These are phyloP conservation scores for Lottia gigantea DNA, from an alignment of 2,888 invertebrate species.

Conservation along the genomic window DNA sequence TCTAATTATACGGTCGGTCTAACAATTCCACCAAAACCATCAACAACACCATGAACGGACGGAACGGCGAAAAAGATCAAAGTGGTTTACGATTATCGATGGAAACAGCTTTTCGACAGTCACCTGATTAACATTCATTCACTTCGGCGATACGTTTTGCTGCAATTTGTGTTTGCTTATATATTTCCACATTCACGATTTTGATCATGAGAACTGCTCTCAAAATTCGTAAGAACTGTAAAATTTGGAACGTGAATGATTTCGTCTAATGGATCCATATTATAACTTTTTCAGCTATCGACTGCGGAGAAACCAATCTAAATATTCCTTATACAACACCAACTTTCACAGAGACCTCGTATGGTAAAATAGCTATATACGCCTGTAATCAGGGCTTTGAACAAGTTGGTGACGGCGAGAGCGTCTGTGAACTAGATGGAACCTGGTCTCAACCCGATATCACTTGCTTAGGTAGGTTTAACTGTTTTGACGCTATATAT, in stretches of 20 bases:
- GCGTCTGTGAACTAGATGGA: background rate
- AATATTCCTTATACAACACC: background rate
- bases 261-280: too few species aligned
- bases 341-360: background rate
- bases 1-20: background rate
- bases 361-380: background rate
- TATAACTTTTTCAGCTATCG: background rate
- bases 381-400: background rate
- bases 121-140: too few species aligned
- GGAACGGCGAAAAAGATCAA: too few species aligned
- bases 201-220: background rate
- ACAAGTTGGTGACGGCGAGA: background rate
- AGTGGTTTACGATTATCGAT: too few species aligned
- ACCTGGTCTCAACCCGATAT: background rate
- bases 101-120: too few species aligned
- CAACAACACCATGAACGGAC: too few species aligned
- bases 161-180: background rate
- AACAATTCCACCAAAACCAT: too few species aligned
- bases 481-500: too few species aligned
- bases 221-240: background rate
- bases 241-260: too few species aligned
- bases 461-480: background rate
- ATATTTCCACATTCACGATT: background rate
- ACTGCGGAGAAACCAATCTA: background rate
- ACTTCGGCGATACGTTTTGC: too few species aligned